Evolutionary conservation across 2,888 invertebrate genomes (phyloP).

Genomic region (Spisula solida): DNA sequence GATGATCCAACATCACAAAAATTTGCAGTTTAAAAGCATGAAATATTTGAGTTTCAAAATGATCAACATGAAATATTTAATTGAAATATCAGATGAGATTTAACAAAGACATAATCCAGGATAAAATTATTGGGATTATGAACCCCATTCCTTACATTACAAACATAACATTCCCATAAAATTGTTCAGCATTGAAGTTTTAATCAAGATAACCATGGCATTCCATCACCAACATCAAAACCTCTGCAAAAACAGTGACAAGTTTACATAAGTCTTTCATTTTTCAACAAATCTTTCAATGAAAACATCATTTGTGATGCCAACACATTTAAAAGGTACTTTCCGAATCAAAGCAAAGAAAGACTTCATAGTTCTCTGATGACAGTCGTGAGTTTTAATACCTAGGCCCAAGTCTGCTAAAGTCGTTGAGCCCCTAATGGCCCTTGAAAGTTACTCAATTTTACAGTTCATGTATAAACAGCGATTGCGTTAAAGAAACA

Average conservation of each 20-base stretch:
- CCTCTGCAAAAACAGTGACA: not conserved
- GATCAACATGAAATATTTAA: slow-evolving; percentile 5
- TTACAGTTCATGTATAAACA: slow-evolving; percentile 48
- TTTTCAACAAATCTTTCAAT: slow-evolving; percentile 18
- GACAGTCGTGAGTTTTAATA: slow-evolving; percentile 6
- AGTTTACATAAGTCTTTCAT: slow-evolving; percentile 21
- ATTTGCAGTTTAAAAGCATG: not conserved
- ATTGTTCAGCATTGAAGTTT: not conserved
- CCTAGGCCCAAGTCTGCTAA: slow-evolving; percentile 3
- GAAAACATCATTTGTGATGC: slow-evolving; percentile 17
- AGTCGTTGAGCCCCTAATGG: slow-evolving; percentile 26
- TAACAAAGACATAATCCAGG: not conserved
- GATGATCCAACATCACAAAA: no score
- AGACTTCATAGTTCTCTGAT: slow-evolving; percentile 14
- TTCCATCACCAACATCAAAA: not conserved
- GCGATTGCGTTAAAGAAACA: slow-evolving; percentile 45
- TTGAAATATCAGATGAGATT: not conserved
- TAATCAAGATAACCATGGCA: slow-evolving; percentile 9
- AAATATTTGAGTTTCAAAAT: not conserved
- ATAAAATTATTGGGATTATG: not conserved
- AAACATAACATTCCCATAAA: slow-evolving; percentile 4
- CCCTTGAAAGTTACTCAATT: slow-evolving; percentile 51
- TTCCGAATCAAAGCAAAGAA: slow-evolving; percentile 1
- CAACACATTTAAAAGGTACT: slow-evolving; percentile 28
- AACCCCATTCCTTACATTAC: slow-evolving; percentile 12